Conservation (phyloP, 1,140 invertebrate genomes). For the Rhyacophila brunnea region DNA sequence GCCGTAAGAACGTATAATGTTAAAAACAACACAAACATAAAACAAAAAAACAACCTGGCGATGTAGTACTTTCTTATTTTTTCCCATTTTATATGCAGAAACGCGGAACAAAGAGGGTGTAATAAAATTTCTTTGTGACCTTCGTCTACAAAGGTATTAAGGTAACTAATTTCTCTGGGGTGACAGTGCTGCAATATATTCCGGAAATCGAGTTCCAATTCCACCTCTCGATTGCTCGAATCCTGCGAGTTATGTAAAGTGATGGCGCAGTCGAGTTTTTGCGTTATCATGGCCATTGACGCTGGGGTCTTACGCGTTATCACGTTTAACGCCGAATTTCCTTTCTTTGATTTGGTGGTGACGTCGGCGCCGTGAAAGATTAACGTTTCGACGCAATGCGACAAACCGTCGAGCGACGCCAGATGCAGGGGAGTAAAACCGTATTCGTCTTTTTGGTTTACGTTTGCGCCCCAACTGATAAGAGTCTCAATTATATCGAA, state of each 20-base stretch:
- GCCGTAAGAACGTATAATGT: conserved; percentile 75
- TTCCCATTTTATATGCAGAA: conserved; percentile 83
- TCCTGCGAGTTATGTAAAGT: conserved; percentile 75
- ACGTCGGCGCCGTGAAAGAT: conserved; percentile 83
- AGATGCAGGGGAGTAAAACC: conserved; percentile 88
- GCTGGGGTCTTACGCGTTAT: conserved; percentile 80
- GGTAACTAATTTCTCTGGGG: conserved; percentile 74
- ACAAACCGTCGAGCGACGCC: conserved; percentile 80
- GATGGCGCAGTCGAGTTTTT: conserved; percentile 75
- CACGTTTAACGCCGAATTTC: conserved; percentile 77
- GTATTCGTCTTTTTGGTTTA: conserved; percentile 83
- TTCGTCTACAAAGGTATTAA: conserved; percentile 80
- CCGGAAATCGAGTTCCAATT: conserved; percentile 78
- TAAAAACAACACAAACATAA: conserved; percentile 75
- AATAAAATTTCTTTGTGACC: conserved; percentile 79
- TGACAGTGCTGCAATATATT: conserved; percentile 75
- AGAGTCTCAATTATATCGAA: conserved; percentile 74
- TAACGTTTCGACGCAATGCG: conserved; percentile 77
- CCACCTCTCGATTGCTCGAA: conserved; percentile 73
- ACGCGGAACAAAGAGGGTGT: conserved; percentile 80
- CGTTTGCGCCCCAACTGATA: conserved; percentile 75
- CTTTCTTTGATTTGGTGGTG: conserved; percentile 78
- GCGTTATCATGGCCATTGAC: conserved; percentile 72
- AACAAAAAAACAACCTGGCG: conserved; percentile 73
- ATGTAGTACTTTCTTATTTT: conserved; percentile 87